These are phyloP conservation scores for Frieseomelitta varia DNA, from an alignment of 1,140 invertebrate species.

Conservation along the genomic window DNA sequence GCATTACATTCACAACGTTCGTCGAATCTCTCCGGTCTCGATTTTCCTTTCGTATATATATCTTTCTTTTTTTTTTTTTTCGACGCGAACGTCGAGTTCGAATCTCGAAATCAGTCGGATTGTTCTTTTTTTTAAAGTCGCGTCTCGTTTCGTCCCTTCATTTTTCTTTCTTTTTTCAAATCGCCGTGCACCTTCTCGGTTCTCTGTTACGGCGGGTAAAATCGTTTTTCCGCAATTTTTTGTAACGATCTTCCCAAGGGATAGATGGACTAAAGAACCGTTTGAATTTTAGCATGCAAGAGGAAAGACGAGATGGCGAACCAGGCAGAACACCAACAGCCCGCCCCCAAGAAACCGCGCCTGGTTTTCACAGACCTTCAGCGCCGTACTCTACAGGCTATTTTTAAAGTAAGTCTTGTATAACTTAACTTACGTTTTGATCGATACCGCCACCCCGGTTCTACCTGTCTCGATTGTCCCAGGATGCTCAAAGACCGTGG, in stretches of 20 bases:
- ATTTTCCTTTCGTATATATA: background rate
- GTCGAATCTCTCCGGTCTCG: background rate
- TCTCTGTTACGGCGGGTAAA: background rate
- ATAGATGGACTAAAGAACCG: slow-evolving; percentile 37
- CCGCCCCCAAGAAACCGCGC: slow-evolving; percentile 98
- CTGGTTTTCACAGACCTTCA: slow-evolving; percentile 99
- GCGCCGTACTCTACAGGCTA: slow-evolving; percentile 99
- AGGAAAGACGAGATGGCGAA: slow-evolving; percentile 96
- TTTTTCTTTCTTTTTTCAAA: background rate
- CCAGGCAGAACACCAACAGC: slow-evolving; percentile 89
- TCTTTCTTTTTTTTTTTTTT: too few relatives aligned
- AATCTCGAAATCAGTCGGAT: background rate
- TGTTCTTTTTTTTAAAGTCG: too few relatives aligned
- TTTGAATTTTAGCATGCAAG: slow-evolving; percentile 91
- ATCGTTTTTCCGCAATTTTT: too few relatives aligned
- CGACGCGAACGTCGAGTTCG: background rate
- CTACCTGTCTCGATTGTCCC: slow-evolving; percentile 20
- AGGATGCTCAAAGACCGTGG: background rate
- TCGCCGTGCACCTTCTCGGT: too few relatives aligned
- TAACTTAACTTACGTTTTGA: slow-evolving; percentile 60
- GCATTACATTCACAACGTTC: background rate
- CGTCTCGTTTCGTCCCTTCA: background rate
- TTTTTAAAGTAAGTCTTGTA: slow-evolving; percentile 92
- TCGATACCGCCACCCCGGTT: slow-evolving; percentile 49
- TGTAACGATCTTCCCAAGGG: background rate